Conservation (phyloP, 2,797 vertebrate genomes). For the Anableps anableps region DNA sequence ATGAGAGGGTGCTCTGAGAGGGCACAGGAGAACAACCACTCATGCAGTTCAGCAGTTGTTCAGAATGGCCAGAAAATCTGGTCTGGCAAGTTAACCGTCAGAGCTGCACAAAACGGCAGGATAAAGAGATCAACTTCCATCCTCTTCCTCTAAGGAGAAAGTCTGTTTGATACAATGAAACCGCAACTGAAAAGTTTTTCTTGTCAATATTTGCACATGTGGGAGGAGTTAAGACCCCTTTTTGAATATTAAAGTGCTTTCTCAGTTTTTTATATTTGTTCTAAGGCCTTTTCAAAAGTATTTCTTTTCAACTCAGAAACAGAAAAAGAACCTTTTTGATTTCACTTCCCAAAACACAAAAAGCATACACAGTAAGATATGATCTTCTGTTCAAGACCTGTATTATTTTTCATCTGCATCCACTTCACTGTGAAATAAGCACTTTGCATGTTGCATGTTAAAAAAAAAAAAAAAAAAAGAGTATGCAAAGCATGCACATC, state of each 20-base stretch:
- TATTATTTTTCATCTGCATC: constrained; percentile 21
- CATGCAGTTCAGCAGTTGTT: constrained; percentile 24
- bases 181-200: background rate
- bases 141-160: constrained; percentile 43
- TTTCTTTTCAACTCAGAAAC: background rate
- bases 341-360: background rate
- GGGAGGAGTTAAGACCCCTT: background rate
- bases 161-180: constrained; percentile 12
- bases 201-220: constrained; percentile 5
- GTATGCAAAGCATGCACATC: background rate
- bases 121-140: constrained; percentile 63
- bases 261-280: background rate
- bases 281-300: background rate
- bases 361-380: background rate
- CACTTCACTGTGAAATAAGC: background rate
- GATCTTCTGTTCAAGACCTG: background rate
- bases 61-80: constrained; percentile 63
- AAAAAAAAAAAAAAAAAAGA: constrained; percentile 17
- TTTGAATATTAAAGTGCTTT: background rate
- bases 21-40: constrained; percentile 18
- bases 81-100: constrained; percentile 72
- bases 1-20: background rate
- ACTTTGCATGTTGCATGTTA: constrained; percentile 18
- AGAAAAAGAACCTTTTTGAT: background rate
- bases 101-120: constrained; percentile 37